phyloP scores from a whole-genome alignment of 2,113 vertebrate species.

The Sprattus sprattus region DNA sequence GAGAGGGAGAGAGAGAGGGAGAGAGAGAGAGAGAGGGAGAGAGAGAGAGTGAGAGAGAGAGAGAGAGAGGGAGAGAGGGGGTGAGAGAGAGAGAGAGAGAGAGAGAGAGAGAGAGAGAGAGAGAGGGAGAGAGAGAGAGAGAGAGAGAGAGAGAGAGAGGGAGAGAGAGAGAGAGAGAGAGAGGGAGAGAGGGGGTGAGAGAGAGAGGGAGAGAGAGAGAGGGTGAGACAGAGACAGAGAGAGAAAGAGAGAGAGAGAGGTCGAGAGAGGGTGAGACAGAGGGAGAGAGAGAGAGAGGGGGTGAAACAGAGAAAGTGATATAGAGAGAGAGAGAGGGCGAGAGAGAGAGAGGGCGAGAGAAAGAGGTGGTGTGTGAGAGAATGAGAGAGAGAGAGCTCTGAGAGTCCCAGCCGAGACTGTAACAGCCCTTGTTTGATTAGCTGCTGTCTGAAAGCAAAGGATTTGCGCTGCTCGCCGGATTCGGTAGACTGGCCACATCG shows the following conservation, averaged over 20 bases:
- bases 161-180: background rate
- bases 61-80: background rate
- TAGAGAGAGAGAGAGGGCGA: background rate
- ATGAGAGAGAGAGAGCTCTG: background rate
- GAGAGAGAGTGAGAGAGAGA: background rate
- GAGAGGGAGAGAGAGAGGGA: background rate
- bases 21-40: background rate
- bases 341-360: background rate
- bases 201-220: background rate
- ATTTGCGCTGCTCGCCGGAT: background rate
- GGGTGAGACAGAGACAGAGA: too few species aligned
- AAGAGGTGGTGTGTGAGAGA: background rate
- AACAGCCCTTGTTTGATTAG: constrained; percentile 10
- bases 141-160: background rate
- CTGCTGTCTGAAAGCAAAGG: background rate
- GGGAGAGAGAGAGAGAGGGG: background rate
- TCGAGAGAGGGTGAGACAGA: too few species aligned
- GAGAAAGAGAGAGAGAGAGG: background rate
- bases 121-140: background rate
- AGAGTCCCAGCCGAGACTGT: constrained; percentile 3
- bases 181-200: background rate
- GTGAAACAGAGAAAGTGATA: background rate
- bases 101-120: background rate
- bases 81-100: background rate
- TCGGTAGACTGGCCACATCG: background rate